A percentile compares a stretch with the other conserved stretches of the same genome.
phyloP scores from a whole-genome alignment of 2,113 vertebrate genomes.

The Triplophysa rosa region DNA sequence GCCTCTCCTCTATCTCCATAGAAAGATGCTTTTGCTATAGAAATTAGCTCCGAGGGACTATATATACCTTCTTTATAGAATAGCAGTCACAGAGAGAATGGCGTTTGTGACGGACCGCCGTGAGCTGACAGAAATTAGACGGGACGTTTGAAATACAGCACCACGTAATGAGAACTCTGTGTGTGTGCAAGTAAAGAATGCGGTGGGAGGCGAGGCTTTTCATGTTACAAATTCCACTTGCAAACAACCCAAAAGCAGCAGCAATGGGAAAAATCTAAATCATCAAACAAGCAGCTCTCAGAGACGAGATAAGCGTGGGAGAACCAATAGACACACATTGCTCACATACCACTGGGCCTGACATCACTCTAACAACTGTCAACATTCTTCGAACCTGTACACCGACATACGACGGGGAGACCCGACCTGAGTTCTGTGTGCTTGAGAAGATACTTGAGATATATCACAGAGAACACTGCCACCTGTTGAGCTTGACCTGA shows the following conservation, averaged over 20 bases:
- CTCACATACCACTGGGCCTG: conserved; percentile 40
- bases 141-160: conserved; percentile 15
- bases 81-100: background rate
- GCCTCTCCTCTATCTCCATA: background rate
- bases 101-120: background rate
- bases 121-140: conserved; percentile 15
- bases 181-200: conserved; percentile 40
- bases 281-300: conserved; percentile 33
- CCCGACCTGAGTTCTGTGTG: background rate
- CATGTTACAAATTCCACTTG: conserved; percentile 35
- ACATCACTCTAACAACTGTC: conserved; percentile 34
- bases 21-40: too few relatives aligned
- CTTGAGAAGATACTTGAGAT: background rate
- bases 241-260: conserved; percentile 31
- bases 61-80: too few relatives aligned
- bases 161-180: conserved; percentile 19
- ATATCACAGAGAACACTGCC: background rate
- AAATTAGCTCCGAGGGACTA: too few relatives aligned
- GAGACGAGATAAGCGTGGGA: conserved; percentile 33
- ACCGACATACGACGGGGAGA: background rate
- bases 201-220: conserved; percentile 34
- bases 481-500: conserved; percentile 8
- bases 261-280: conserved; percentile 38
- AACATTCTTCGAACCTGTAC: conserved; percentile 31
- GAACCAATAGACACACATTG: conserved; percentile 40